Evolutionary conservation across 2,888 invertebrate genomes (phyloP).

Genomic region (Tuberolachnus salignus): DNA sequence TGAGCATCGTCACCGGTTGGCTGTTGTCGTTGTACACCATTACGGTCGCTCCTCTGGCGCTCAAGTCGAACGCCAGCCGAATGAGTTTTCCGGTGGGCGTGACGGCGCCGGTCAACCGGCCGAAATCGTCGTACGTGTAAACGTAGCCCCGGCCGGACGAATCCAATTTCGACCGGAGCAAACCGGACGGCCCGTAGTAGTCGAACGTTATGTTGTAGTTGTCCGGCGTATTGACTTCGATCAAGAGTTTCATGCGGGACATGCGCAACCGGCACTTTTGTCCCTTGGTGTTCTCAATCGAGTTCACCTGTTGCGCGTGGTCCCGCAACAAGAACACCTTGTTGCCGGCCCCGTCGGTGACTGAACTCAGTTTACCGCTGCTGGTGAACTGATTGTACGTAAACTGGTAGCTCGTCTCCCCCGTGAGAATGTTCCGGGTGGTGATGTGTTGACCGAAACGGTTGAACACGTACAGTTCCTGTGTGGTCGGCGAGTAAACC

Average conservation of each 20-base stretch:
- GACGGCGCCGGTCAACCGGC: constrained; percentile 86
- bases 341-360: constrained; percentile 91
- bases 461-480: constrained; percentile 92
- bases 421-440: constrained; percentile 93
- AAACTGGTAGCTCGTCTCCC: constrained; percentile 90
- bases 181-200: constrained; percentile 87
- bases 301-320: constrained; percentile 87
- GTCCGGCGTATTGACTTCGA: constrained; percentile 88
- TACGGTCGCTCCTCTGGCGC: constrained; percentile 86
- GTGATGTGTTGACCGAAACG: constrained; percentile 93
- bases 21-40: constrained; percentile 82
- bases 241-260: constrained; percentile 91
- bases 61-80: constrained; percentile 85
- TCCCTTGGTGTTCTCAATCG: constrained; percentile 91
- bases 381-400: constrained; percentile 96
- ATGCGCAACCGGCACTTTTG: constrained; percentile 88
- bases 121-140: constrained; percentile 94
- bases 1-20: constrained; percentile 82
- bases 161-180: constrained; percentile 86
- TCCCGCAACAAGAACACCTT: constrained; percentile 83
- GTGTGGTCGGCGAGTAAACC: constrained; percentile 87
- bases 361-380: constrained; percentile 90
- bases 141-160: constrained; percentile 89
- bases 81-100: constrained; percentile 96
- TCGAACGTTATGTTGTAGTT: constrained; percentile 93